Evolutionary conservation across 2,797 vertebrate genomes (phyloP), one percentile per base, ranked within the genome.

Genomic region (Labeo calbasu): DNA sequence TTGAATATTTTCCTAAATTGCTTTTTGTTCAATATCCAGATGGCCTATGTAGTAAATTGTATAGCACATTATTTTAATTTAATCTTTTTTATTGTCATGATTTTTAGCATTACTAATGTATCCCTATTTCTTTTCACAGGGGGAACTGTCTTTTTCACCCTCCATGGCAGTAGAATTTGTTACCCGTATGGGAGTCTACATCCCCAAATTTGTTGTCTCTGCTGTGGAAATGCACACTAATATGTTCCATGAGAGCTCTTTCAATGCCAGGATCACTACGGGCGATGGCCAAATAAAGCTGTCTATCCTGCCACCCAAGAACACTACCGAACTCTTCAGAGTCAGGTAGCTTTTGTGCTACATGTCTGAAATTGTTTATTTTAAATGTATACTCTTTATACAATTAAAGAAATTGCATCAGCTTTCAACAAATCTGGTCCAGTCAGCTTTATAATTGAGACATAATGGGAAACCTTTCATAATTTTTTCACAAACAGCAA

Each of bases 221-320:
- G 92, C 93, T 0, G 93, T 99, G 76, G 96, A 97, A 87, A 94
- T 97, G 93, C 96, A 95, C 89, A 96, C 95, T 84, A 96, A 93
- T 88, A 85, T 99, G 66, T 98, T 96, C 91, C 97, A 97, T 4
- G 97, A 99, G 90, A 97, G 96, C 55, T 91, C 93, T 28, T 87
- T 98, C 79, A 95, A 96, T 87, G 95, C 95, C 23, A 94, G 90
- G 51, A 53, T 97, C 83, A 91, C 89, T 86, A 83, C 96, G 87
- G 95, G 91, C 53, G 70, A 92, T 15, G 92, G 92, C 68, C 92
- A 96, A 66, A 77, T 98, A 86, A 97, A 96, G 89, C 90, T 99
- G 80, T 93, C 92, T 79, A 92, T 99, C 78, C 96, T 96, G 6
- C 92, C 96, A 65, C 96, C 96, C 0, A 93, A 94, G 84, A 89